These are phyloP conservation scores for Zenarchopterus dispar DNA, from an alignment of 2,797 vertebrate species.

Conservation along the genomic window DNA sequence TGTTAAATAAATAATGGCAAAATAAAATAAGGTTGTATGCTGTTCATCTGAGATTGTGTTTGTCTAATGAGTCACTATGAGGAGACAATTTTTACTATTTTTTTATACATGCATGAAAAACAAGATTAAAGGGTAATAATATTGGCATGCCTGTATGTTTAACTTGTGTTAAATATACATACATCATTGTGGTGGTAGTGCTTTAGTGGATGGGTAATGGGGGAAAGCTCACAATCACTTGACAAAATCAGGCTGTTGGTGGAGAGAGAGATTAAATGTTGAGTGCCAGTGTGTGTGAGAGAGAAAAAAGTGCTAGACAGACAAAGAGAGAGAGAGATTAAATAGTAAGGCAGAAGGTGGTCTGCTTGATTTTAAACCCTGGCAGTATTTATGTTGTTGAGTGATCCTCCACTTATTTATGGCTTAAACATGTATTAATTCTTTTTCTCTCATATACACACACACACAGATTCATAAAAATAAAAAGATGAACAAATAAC, in stretches of 20 bases:
- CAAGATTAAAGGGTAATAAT: no score
- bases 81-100: no score
- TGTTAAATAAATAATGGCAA: no score
- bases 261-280: not conserved
- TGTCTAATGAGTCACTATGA: no score
- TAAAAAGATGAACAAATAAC: no score
- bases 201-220: not conserved
- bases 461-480: no score
- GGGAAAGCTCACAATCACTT: constrained; percentile 33
- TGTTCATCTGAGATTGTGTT: no score
- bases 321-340: not conserved
- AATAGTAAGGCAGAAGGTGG: constrained; percentile 7
- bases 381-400: constrained; percentile 79
- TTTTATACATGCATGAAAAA: no score
- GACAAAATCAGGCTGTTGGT: constrained; percentile 18
- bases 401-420: constrained; percentile 70
- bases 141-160: no score
- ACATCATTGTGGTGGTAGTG: not conserved
- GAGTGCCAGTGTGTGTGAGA: constrained; percentile 4
- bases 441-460: constrained; percentile 30
- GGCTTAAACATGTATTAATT: constrained; percentile 65
- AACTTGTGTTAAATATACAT: no score
- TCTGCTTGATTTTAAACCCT: constrained; percentile 72
- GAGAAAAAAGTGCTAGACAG: not conserved
- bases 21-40: no score